A percentile compares a stretch with the other conserved stretches of the same genome.
These are phyloP conservation scores for Pseudobourletiella spinata DNA, from an alignment of 1,140 invertebrate species.

Conservation along the genomic window DNA sequence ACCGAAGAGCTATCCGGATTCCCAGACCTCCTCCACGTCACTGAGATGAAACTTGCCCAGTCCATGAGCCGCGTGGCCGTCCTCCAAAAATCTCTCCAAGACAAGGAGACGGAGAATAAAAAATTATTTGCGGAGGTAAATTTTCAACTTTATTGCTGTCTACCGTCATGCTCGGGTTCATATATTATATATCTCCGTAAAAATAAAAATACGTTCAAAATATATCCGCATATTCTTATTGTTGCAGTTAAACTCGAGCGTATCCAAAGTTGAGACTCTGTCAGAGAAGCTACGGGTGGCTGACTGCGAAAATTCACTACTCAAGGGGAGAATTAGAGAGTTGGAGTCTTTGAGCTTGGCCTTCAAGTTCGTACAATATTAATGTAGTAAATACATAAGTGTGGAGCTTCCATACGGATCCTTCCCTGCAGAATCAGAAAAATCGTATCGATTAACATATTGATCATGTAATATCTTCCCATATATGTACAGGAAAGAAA, in stretches of 20 bases:
- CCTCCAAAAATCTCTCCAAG: background rate
- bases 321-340: background rate
- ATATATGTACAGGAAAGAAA: background rate
- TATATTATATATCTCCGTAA: no score
- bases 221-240: no score
- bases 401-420: no score
- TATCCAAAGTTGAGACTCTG: slow-evolving; percentile 3
- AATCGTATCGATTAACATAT: no score
- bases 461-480: background rate
- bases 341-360: background rate
- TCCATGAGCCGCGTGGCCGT: background rate
- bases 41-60: slow-evolving; percentile 4
- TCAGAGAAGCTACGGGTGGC: background rate
- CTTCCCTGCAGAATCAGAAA: no score
- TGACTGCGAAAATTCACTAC: background rate
- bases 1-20: background rate
- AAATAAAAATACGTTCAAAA: no score
- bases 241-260: background rate
- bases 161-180: no score
- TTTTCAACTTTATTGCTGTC: no score
- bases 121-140: background rate
- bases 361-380: background rate
- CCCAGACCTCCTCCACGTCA: background rate
- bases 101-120: background rate
- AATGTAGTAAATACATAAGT: no score